phyloP scores from a whole-genome alignment of 2,797 vertebrate species.

The Anguilla obscura region DNA sequence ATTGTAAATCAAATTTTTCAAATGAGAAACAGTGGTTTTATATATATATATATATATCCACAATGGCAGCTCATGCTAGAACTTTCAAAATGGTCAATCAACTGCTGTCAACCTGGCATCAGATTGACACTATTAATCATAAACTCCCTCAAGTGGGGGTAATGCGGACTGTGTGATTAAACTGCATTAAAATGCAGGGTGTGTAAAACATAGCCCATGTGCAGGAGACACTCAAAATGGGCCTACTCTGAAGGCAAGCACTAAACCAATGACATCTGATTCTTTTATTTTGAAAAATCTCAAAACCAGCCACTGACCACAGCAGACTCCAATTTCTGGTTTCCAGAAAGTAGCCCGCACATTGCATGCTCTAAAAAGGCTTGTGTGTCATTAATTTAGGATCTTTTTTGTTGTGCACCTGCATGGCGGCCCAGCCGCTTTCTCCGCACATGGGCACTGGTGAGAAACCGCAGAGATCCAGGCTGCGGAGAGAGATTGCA shows the following conservation, averaged over 20 bases:
- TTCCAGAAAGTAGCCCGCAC: too few relatives aligned
- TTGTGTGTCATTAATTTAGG: neutral
- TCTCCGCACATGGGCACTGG: constrained; percentile 57
- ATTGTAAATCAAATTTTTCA: too few relatives aligned
- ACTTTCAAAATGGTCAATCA: constrained; percentile 23
- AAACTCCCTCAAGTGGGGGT: neutral
- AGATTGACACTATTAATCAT: neutral
- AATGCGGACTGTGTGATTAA: neutral
- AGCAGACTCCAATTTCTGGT: neutral
- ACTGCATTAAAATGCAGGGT: neutral
- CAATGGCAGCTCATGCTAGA: neutral
- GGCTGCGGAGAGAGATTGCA: constrained; percentile 61
- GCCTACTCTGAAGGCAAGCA: neutral
- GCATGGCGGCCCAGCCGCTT: constrained; percentile 44
- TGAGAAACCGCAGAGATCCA: constrained; percentile 58
- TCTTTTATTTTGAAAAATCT: neutral
- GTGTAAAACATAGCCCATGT: neutral
- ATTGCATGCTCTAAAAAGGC: neutral
- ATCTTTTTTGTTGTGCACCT: constrained; percentile 42
- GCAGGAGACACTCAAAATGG: neutral
- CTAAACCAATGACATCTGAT: neutral
- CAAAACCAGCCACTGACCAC: neutral
- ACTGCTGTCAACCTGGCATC: constrained; percentile 20
- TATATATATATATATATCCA: neutral
- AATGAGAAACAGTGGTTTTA: too few relatives aligned